Evolutionary conservation across 1,140 invertebrate genomes (phyloP).

Genomic region (Panagrolaimus sp.): DNA sequence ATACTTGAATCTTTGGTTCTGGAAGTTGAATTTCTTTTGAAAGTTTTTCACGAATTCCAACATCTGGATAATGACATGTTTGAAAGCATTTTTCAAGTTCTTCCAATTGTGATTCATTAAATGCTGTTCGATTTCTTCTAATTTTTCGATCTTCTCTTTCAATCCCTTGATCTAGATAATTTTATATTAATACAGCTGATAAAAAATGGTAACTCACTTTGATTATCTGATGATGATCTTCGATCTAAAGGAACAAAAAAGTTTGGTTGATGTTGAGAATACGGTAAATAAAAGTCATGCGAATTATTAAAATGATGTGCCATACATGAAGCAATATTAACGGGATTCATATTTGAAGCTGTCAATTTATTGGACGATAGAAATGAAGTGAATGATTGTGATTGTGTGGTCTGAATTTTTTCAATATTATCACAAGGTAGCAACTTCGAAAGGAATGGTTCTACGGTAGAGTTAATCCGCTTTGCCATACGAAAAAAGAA

Average conservation of each 20-base stretch:
- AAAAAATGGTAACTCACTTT: neutral
- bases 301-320: slow-evolving; percentile 7
- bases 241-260: neutral
- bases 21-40: slow-evolving; percentile 30
- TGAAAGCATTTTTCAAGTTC: slow-evolving; percentile 41
- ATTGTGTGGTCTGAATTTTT: slow-evolving; percentile 4
- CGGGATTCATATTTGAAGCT: neutral
- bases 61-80: slow-evolving; percentile 37
- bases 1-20: slow-evolving; percentile 38
- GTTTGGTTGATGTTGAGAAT: neutral
- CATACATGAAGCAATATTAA: slow-evolving; percentile 15
- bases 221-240: neutral
- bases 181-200: neutral
- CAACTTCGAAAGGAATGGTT: neutral
- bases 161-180: neutral
- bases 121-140: slow-evolving; percentile 38
- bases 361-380: neutral
- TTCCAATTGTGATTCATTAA: slow-evolving; percentile 37
- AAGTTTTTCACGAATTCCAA: slow-evolving; percentile 24
- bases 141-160: slow-evolving; percentile 16
- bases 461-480: slow-evolving; percentile 12
- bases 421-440: neutral
- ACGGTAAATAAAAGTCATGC: neutral
- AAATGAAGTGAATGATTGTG: neutral
- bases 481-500: slow-evolving; percentile 2